Conservation (phyloP, 2,797 vertebrate genomes). For the Cirrhinus mrigala region DNA sequence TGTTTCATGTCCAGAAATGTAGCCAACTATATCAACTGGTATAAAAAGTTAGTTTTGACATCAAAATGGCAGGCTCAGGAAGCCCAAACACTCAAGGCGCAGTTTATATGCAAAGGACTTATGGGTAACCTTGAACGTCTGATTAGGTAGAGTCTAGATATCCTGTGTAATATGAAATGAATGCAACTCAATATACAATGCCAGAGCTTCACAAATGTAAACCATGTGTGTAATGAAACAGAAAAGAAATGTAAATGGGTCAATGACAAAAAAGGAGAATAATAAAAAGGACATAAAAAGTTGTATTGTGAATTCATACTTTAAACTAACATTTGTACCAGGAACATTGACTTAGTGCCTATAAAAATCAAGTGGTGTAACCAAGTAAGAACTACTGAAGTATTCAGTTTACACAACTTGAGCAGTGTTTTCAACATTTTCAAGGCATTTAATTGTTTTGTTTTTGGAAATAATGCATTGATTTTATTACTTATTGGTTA, state of each 20-base stretch:
- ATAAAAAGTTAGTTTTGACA: constrained; percentile 5
- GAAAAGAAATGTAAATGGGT: background rate
- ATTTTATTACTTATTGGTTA: background rate
- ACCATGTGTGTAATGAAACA: background rate
- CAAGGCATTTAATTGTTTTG: background rate
- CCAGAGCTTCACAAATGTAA: constrained; percentile 8
- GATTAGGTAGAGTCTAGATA: background rate
- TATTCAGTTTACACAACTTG: background rate
- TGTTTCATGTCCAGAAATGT: background rate
- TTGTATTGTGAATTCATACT: background rate
- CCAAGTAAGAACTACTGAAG: background rate
- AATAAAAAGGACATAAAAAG: background rate
- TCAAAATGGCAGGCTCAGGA: background rate
- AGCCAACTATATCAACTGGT: background rate
- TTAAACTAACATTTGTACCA: background rate
- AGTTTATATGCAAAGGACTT: constrained; percentile 18
- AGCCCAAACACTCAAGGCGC: constrained; percentile 1
- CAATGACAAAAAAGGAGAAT: background rate
- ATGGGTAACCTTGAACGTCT: constrained; percentile 30
- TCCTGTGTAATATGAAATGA: constrained; percentile 3
- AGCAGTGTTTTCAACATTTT: background rate
- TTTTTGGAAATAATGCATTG: background rate
- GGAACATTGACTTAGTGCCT: background rate
- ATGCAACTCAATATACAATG: background rate
- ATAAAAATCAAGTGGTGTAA: background rate